Evolutionary conservation across 2,797 vertebrate species (phyloP).

Genomic region (Vireo griseus): DNA sequence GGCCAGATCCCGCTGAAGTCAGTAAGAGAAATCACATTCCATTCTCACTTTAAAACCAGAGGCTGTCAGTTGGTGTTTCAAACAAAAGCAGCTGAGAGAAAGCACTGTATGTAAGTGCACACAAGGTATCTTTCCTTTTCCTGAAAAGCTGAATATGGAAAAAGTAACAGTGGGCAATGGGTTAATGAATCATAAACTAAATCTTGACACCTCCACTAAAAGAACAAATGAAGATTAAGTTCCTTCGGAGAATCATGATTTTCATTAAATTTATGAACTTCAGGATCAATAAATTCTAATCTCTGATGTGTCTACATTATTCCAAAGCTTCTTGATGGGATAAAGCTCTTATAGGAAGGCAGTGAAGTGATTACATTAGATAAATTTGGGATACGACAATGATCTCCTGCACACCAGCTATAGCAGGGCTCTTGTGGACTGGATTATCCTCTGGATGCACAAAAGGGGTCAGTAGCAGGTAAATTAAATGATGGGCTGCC

Average conservation of each 20-base stretch:
- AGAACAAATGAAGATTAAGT: constrained; percentile 38
- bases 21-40: not conserved
- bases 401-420: not conserved
- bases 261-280: constrained; percentile 62
- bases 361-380: constrained; percentile 50
- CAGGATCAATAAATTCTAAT: constrained; percentile 61
- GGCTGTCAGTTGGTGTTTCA: not conserved
- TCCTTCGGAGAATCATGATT: constrained; percentile 6
- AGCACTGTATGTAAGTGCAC: not conserved
- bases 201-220: not conserved
- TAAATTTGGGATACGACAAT: constrained; percentile 39
- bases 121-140: not conserved
- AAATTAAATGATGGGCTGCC: constrained; percentile 54
- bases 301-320: constrained; percentile 52
- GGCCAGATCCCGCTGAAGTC: not conserved
- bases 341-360: not conserved
- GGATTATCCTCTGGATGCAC: constrained; percentile 41
- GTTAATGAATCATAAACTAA: constrained; percentile 46
- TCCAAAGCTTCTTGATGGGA: constrained; percentile 42
- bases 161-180: not conserved
- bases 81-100: not conserved
- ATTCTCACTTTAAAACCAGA: not conserved
- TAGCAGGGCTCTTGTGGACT: not conserved
- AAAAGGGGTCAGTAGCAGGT: constrained; percentile 36
- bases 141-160: not conserved